Conservation (phyloP, 2,888 invertebrate species). For the Drosophila fungiperda region DNA sequence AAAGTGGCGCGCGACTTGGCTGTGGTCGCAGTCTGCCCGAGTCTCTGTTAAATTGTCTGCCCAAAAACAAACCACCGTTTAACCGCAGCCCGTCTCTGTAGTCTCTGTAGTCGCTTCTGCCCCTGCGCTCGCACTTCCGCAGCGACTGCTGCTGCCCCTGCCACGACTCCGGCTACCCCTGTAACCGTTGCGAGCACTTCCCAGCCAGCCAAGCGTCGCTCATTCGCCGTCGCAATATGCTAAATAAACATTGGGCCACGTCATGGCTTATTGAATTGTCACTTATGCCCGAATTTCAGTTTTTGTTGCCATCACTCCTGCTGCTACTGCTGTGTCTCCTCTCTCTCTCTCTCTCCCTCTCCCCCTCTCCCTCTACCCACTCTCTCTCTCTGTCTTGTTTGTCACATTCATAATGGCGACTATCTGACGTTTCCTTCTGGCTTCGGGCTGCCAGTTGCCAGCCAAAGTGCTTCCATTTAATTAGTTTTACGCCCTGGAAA, state of each 20-base stretch:
- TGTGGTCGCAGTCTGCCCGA: conserved; percentile 19
- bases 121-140: conserved; percentile 21
- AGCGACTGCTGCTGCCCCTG: conserved; percentile 19
- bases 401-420: conserved; percentile 75
- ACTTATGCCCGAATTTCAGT: conserved; percentile 81
- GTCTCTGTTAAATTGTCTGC: conserved; percentile 70
- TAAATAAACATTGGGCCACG: conserved; percentile 83
- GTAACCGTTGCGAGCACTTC: conserved; percentile 51
- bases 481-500: conserved; percentile 70
- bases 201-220: conserved; percentile 69
- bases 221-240: conserved; percentile 81
- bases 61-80: conserved; percentile 72
- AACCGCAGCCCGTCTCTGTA: conserved; percentile 56
- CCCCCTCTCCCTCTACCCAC: not conserved
- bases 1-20: conserved; percentile 65
- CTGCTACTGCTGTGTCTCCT: not conserved
- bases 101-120: conserved; percentile 25
- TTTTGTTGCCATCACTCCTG: conserved; percentile 58
- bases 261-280: conserved; percentile 85
- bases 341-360: conserved; percentile 3
- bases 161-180: not conserved
- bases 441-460: conserved; percentile 47
- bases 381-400: conserved; percentile 30
- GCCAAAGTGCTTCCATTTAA: conserved; percentile 77
- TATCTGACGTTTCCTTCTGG: conserved; percentile 54